Evolutionary conservation across 1,140 invertebrate genomes (phyloP), one percentile per base, ranked within the genome.

Genomic region (Ephestia elutella): DNA sequence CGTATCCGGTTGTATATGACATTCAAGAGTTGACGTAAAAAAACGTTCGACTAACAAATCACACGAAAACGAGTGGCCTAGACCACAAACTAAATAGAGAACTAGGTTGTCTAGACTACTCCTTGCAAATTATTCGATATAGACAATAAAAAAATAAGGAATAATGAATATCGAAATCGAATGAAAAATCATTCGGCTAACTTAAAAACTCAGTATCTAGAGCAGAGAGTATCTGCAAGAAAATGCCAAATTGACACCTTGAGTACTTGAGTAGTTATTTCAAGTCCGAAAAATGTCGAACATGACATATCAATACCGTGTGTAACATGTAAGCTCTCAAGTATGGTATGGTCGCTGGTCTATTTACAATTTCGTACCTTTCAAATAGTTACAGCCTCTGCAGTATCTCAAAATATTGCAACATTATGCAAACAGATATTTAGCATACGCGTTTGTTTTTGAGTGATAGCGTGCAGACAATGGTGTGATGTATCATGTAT

Each of bases 401-500:
- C 30, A 32, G 11, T 32, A 32, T 32, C 7, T 32, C 30, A 15
- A 44, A 44, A n/a, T 13, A 44, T 44, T 38, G 54, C 15, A 19
- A 20, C 51, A 25, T 53, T 35, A 5, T 15, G 38, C 38, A 44
- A 5, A 44, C 58, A 48, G 30, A 18, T 28, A 48, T 11, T 60
- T 55, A 49, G 57, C 38, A 44, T 32, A 4, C 8, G 32, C 55
- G 44, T 63, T 56, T 58, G 57, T 58, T 66, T 62, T 66, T 61
- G 61, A 63, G 57, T 58, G 60, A 66, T 66, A 57, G 60, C 49
- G 25, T 54, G 50, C 21, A 25, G 50, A 53, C 50, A 53, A 53
- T 53, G 4, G 13, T 25, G 50, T 25, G 30, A 49, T 20, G 56
- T 44, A 57, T 25, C 56, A 63, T 61, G 62, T 60, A 86, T 81